Evolutionary conservation across 2,888 invertebrate genomes (phyloP).

Genomic region (Melipona bicolor): DNA sequence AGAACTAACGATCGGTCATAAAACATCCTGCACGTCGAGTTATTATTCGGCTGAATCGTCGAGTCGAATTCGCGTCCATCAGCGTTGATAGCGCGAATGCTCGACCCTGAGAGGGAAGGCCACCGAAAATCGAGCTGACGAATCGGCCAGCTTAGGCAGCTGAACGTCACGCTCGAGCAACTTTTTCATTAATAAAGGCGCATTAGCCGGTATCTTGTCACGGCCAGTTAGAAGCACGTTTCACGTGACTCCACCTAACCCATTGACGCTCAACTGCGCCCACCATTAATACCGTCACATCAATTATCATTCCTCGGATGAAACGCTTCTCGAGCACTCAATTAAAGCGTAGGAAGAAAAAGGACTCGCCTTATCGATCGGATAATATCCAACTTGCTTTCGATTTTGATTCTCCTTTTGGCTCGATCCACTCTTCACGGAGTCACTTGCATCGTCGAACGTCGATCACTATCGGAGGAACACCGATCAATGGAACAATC

Average conservation of each 20-base stretch:
- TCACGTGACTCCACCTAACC: constrained; percentile 51
- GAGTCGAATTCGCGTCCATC: constrained; percentile 14
- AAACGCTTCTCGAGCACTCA: constrained; percentile 13
- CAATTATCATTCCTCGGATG: constrained; percentile 49
- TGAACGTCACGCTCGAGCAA: constrained; percentile 33
- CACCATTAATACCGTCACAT: constrained; percentile 57
- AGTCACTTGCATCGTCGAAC: not conserved
- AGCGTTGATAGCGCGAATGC: constrained; percentile 7
- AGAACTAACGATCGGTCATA: constrained; percentile 2
- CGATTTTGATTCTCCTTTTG: not conserved
- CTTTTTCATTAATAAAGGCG: constrained; percentile 61
- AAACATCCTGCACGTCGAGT: constrained; percentile 13
- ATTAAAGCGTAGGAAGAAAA: constrained; percentile 13
- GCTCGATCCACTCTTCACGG: not conserved
- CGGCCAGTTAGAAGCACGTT: constrained; percentile 61
- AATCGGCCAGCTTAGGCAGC: constrained; percentile 2
- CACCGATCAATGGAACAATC: not conserved
- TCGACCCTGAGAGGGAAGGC: constrained; percentile 43
- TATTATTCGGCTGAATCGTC: constrained; percentile 6
- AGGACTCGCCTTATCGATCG: not conserved
- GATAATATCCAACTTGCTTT: not conserved
- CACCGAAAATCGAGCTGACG: constrained; percentile 47
- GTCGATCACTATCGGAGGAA: accelerated
- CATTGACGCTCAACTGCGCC: constrained; percentile 32
- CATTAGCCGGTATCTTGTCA: constrained; percentile 59